Base-by-base conservation (phyloP, 1,140 invertebrate genomes). In the Drosophila pallidifrons region DNA sequence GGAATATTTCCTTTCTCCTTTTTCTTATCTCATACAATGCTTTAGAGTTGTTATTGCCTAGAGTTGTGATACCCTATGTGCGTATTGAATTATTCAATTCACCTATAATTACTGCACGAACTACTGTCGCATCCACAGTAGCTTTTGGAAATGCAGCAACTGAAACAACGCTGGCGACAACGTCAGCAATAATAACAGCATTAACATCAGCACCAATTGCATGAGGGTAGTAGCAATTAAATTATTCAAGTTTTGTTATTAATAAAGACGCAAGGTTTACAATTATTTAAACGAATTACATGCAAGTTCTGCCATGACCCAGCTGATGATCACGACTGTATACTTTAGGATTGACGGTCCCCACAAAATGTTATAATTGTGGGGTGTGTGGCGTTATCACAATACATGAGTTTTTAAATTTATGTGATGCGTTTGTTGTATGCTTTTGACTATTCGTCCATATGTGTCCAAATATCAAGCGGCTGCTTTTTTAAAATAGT, bases 231-330 rank as follows among this genome's bases (percentile, higher is more conserved):
- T 4, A 15, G 80, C 73, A 88, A 87, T 88, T 83, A 87, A 88
- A 83, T 87, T 88, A 88, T 83, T 83, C 77, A 89, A 87, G 89
- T 77, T 87, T 87, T 87, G 77, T 77, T 80, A 87, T 87, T 89
- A 87, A 87, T 87, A 83, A 88, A 87, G 73, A 71, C 77, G 70
- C 55, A 70, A 81, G 83, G 77, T 83, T 87, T 85, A 87, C 83
- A 87, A 87, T 88, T 87, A 87, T 87, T 87, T 75, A 83, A 87
- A 83, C 86, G 83, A 87, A 87, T 87, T 89, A 83, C 80, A 80
- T 57, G 70, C 64, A 54, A 72, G 59, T 55, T 38, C n/a, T 32
- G 28, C 51, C 30, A 35, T 35, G 51, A 30, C n/a, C 32, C 7
- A 32, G 5, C n/a, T 30, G 52, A 55, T 55, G 52, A 35, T 13